Base-by-base conservation (phyloP, 1,140 invertebrate species). In the Bombyx mandarina region DNA sequence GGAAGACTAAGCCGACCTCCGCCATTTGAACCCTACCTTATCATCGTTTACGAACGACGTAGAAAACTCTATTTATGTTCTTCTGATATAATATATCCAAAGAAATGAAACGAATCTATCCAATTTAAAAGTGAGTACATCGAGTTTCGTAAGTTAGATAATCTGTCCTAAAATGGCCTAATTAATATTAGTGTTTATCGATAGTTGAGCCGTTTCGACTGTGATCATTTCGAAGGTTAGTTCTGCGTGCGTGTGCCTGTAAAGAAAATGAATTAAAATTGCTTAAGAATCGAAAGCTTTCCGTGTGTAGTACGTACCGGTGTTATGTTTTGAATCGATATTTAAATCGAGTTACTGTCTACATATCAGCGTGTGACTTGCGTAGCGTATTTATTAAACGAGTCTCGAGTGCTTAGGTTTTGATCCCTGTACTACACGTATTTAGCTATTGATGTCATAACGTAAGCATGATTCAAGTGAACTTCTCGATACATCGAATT, bases 141-240 rank as follows among this genome's bases (percentile, higher is more conserved):
- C 68, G 69, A 77, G 78, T 79, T 82, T 79, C 74, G 75, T 79
- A 67, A 77, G 68, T 82, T 78, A 75, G 66, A 86, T 83, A 83
- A 81, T 81, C 79, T 86, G 80, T 86, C 83, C 79, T 86, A 84
- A 82, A 77, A 86, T 75, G 83, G 83, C 83, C 83, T 86, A 86
- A 86, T 84, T 86, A 86, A 78, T 79, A 71, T 80, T 83, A 86
- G 74, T 81, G 63, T 78, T 81, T 82, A 80, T 80, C 73, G 70
- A 65, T 79, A 80, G 75, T 71, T 65, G 69, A 76, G 69, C 73
- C 73, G 73, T 72, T 78, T 73, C 75, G 78, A 71, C 75, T 83
- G 79, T 83, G 79, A 84, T 84, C 66, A 74, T 67, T 77, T 64
- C 53, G 71, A 63, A 69, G 65, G 66, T 60, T 69, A 70, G 58